Evolutionary conservation across 2,113 vertebrate genomes (phyloP).

Genomic region (Oriolus oriolus): DNA sequence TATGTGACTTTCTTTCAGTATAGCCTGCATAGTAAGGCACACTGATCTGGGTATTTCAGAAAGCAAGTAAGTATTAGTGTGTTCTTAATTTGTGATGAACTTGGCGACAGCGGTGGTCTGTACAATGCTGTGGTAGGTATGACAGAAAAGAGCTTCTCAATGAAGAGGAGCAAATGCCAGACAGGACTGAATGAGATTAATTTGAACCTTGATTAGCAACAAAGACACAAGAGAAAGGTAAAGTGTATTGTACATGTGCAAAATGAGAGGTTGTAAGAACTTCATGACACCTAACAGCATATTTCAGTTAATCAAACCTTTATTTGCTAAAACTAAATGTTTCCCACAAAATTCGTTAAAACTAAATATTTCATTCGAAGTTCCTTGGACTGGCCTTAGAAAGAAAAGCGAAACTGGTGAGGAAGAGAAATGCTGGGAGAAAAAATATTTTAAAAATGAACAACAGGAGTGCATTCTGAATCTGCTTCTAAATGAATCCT

Average conservation of each 20-base stretch:
- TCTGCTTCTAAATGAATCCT: background rate
- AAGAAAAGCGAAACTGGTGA: fast-evolving
- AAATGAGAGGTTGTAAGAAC: background rate
- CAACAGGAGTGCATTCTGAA: background rate
- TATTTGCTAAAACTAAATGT: background rate
- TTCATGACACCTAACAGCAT: background rate
- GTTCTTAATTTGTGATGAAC: background rate
- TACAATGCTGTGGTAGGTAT: background rate
- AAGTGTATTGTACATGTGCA: background rate
- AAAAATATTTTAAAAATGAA: background rate
- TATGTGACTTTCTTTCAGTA: background rate
- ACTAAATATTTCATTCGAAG: background rate
- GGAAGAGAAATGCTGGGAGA: background rate
- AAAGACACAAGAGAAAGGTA: background rate
- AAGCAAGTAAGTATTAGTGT: background rate
- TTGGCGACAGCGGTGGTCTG: background rate
- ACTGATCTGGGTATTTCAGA: background rate
- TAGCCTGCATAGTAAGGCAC: background rate
- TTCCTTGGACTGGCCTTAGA: background rate
- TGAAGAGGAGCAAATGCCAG: background rate
- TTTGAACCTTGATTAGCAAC: background rate
- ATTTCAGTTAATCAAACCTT: background rate
- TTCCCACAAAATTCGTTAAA: background rate
- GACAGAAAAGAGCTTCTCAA: background rate
- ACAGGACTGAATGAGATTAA: background rate